Percentiles rank a stretch among this genome's conserved stretches.
These are phyloP conservation scores for Mastomys natalensis DNA, from an alignment of 2,113 vertebrate genomes.

Conservation along the genomic window DNA sequence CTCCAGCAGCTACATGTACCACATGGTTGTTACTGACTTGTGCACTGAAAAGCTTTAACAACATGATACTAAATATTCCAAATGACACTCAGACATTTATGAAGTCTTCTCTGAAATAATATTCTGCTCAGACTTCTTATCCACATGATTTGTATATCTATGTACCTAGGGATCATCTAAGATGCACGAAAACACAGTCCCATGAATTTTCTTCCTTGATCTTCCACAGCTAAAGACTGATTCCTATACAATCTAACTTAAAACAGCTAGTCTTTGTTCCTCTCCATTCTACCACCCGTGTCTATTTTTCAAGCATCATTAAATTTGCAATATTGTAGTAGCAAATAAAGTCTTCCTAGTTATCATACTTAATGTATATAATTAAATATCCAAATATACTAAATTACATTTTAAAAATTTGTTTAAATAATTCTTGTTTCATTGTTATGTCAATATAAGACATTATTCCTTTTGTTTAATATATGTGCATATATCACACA, in stretches of 20 bases:
- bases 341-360: neutral
- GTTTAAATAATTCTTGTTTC: neutral
- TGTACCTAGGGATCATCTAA: neutral
- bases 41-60: neutral
- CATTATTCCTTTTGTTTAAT: neutral
- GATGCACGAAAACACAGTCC: neutral
- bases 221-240: neutral
- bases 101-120: neutral
- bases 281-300: neutral
- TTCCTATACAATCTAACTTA: neutral
- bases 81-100: neutral
- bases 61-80: neutral
- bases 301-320: neutral
- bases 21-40: neutral
- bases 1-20: neutral
- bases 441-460: neutral
- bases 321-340: neutral
- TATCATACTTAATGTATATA: neutral
- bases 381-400: neutral
- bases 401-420: neutral
- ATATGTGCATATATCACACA: neutral
- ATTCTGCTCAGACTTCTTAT: neutral
- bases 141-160: neutral
- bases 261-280: neutral
- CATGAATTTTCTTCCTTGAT: neutral